Percentiles rank a stretch among this genome's conserved stretches.
Conservation (phyloP, 2,888 invertebrate species). For the Pyrgus malvae region DNA sequence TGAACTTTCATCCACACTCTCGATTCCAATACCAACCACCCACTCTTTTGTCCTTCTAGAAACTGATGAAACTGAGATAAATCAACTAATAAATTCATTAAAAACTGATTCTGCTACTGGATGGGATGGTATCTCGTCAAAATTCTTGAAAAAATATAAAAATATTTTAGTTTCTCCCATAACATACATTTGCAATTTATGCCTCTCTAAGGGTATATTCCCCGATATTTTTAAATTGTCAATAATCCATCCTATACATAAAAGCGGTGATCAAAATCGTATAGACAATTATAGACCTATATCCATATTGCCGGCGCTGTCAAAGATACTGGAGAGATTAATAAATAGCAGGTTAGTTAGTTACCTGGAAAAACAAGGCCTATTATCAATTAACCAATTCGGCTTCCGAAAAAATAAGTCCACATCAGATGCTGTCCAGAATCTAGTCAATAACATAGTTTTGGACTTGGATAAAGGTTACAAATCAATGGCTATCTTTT, state of each 20-base stretch:
- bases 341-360: not conserved
- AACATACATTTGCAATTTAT: not conserved
- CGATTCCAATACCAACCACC: not conserved
- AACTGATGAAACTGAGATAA: not conserved
- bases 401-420: not conserved
- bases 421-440: not conserved
- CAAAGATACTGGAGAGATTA: not conserved
- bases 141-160: not conserved
- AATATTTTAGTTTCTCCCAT: not conserved
- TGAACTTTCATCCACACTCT: not conserved
- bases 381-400: slow-evolving; percentile 1
- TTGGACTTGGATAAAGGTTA: not conserved
- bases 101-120: not conserved
- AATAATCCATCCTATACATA: not conserved
- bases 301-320: not conserved
- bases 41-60: not conserved
- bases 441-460: not conserved
- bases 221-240: not conserved
- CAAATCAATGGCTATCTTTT: not conserved
- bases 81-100: not conserved
- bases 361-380: not conserved
- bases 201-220: not conserved
- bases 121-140: not conserved
- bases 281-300: not conserved
- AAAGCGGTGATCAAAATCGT: not conserved